Evolutionary conservation across 1,140 invertebrate genomes (phyloP).

Genomic region (Leptopilina boulardi): DNA sequence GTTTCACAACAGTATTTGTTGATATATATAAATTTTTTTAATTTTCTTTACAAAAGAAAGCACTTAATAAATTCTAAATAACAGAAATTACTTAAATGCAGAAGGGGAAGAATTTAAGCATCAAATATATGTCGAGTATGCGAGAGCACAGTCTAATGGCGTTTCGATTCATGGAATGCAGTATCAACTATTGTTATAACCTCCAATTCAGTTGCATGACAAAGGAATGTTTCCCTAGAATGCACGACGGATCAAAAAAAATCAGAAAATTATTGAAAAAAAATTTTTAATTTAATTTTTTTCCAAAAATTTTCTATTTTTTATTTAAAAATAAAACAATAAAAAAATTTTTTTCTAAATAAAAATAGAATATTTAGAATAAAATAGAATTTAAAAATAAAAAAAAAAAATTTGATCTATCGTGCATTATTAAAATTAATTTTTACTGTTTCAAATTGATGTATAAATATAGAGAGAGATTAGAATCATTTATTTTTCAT

Average conservation of each 20-base stretch:
- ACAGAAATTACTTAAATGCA: slow-evolving; percentile 60
- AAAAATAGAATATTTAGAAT: no score
- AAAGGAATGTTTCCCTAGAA: slow-evolving; percentile 59
- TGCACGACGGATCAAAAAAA: slow-evolving; percentile 7
- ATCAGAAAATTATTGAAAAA: background rate
- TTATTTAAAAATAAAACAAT: no score
- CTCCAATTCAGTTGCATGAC: slow-evolving; percentile 58
- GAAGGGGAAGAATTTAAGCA: slow-evolving; percentile 56
- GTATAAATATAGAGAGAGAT: background rate
- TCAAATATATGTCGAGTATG: slow-evolving; percentile 24
- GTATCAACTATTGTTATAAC: slow-evolving; percentile 68
- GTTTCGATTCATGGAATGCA: slow-evolving; percentile 68
- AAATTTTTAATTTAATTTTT: no score
- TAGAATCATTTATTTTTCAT: background rate
- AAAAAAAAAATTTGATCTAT: background rate
- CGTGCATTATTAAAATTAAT: background rate
- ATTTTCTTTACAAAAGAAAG: background rate
- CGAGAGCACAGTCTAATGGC: slow-evolving; percentile 60
- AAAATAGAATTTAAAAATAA: no score
- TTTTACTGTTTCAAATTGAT: background rate
- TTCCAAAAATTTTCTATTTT: no score
- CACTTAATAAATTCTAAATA: background rate
- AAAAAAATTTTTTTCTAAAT: no score
- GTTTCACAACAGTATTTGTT: no score
- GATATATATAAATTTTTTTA: background rate